Evolutionary conservation across 2,113 vertebrate genomes (phyloP), one percentile per base, ranked within the genome.

Genomic region (Diglossa brunneiventris): DNA sequence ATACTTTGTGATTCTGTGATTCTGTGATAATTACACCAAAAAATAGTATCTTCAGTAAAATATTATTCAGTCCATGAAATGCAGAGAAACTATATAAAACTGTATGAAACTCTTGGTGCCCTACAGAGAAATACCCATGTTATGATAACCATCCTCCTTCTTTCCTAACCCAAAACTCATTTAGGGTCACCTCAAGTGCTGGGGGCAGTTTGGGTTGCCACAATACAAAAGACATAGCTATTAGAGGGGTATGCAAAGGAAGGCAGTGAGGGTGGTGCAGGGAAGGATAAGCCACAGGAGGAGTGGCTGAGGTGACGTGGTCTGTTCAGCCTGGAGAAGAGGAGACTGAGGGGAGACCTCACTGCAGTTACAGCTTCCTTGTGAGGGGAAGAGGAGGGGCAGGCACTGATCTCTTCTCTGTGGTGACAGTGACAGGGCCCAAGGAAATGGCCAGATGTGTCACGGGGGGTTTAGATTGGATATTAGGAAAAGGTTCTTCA

Each of bases 391-490:
- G 14, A 80, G 22, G 11, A 73, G 31, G 6, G 10, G 18, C 31
- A 50, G 42, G 2, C 24, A 42, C 26, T 27, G 26, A 41, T 31
- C 30, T 21, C 8, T 27, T 0, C 11, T 37, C 31, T n/a, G 4
- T 20, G 5, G 6, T 31, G 20, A 6, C 64, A 27, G 6, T 6
- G 9, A 42, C 30, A 56, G 24, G 6, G 15, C 7, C 6, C 0
- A 0, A 22, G 15, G 14, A 8, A 80, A 39, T 15, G 17, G 26
- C 11, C 6, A 37, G 22, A 0, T 28, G 14, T 23, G 15, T 10
- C 27, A 35, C 4, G 6, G 22, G 5, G 73, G 8, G 15, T 50
- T 66, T 66, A 19, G 14, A 1, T 0, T 23, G 27, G 15, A 3
- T 58, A 13, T 28, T 4, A 44, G 22, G 2, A 50, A 23, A 58